Conservation (phyloP, 2,113 vertebrate species). For the Microcebus tavaratra region DNA sequence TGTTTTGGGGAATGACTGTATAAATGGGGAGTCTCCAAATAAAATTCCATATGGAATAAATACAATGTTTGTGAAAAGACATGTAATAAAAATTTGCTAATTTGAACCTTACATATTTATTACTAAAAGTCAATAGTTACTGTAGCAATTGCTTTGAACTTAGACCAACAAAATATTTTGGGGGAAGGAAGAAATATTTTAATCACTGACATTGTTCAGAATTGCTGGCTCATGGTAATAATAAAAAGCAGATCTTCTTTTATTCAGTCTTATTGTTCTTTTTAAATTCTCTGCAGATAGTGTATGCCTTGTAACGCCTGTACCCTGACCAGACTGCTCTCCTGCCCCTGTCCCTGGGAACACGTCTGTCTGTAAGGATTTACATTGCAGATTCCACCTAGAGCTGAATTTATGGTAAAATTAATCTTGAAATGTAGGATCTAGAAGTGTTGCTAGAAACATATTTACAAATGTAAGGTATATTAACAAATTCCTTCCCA, state of each 20-base stretch:
- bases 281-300: neutral
- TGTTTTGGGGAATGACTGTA: neutral
- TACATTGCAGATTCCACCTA: neutral
- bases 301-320: neutral
- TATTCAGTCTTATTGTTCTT: neutral
- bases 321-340: too few species aligned
- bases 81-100: neutral
- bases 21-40: neutral
- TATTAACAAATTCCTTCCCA: neutral
- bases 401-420: neutral
- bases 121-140: neutral
- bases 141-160: neutral
- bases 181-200: neutral
- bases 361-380: neutral
- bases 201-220: neutral
- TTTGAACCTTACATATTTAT: neutral
- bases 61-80: neutral
- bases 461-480: neutral
- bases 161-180: neutral
- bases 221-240: neutral
- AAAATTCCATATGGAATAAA: neutral
- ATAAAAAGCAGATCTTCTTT: neutral
- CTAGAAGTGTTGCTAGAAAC: neutral
- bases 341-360: neutral
- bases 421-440: neutral